A percentile compares a stretch with the other conserved stretches of the same genome.
These are phyloP conservation scores for Isotomurus palustris DNA, from an alignment of 2,888 invertebrate species.

Conservation along the genomic window DNA sequence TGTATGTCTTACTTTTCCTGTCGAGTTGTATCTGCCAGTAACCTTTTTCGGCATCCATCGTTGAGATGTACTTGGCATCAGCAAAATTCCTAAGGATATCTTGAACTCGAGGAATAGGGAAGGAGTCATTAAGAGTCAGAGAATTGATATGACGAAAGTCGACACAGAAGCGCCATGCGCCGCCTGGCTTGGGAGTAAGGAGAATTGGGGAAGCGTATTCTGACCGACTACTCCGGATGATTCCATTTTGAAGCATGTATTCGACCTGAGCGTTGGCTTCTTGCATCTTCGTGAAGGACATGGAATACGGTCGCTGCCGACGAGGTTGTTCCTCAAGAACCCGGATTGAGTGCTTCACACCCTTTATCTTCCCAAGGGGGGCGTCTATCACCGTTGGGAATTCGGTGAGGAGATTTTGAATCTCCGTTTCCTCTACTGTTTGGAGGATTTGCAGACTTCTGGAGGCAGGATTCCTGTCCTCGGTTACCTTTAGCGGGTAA, in stretches of 20 bases:
- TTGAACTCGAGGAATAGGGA: conserved; percentile 49
- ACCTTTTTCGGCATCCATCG: conserved; percentile 48
- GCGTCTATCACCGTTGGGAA: neutral
- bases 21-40: conserved; percentile 45
- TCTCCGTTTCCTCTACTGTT: conserved; percentile 2
- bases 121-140: neutral
- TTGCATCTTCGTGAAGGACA: neutral
- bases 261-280: neutral
- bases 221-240: neutral
- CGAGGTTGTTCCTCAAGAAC: neutral
- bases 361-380: conserved; percentile 2
- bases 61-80: conserved; percentile 46
- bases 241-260: neutral
- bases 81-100: conserved; percentile 48
- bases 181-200: conserved; percentile 4
- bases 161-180: neutral
- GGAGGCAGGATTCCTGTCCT: neutral
- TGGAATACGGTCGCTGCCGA: neutral
- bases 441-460: conserved; percentile 1
- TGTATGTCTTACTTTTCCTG: neutral
- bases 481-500: neutral
- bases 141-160: conserved; percentile 6
- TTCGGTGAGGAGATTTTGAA: neutral
- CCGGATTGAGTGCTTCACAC: conserved; percentile 7
- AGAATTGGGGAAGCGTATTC: conserved; percentile 12